A percentile compares a stretch with the other conserved stretches of the same genome.
These are phyloP conservation scores for Congeria kusceri DNA, from an alignment of 2,888 invertebrate species.

Conservation along the genomic window DNA sequence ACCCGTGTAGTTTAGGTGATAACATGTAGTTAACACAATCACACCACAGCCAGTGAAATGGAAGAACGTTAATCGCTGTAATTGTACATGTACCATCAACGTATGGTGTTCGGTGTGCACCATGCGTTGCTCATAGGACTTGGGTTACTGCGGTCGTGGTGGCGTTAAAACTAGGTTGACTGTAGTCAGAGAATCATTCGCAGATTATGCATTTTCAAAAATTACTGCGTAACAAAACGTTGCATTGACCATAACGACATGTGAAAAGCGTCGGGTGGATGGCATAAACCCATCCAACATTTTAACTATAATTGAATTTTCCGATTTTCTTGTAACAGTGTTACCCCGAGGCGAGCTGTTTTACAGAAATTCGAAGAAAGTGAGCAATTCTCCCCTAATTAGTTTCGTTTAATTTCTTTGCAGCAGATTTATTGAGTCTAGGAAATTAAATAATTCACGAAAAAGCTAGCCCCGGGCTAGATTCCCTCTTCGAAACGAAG, in stretches of 20 bases:
- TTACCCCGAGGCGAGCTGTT: slow-evolving; percentile 44
- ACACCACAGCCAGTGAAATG: too few species aligned
- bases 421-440: slow-evolving; percentile 42
- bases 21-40: too few species aligned
- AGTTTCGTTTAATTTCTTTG: slow-evolving; percentile 44
- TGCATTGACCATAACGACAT: neutral
- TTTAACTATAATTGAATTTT: slow-evolving; percentile 52
- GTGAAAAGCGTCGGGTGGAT: neutral
- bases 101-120: too few species aligned
- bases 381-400: slow-evolving; percentile 48
- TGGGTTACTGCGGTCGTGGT: too few species aligned
- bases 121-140: too few species aligned
- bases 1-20: too few species aligned
- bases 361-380: slow-evolving; percentile 33
- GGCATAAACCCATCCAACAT: slow-evolving; percentile 10
- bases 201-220: too few species aligned
- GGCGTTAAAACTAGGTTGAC: too few species aligned
- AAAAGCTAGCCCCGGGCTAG: slow-evolving; percentile 31
- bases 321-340: slow-evolving; percentile 46
- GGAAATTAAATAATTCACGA: slow-evolving; percentile 58
- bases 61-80: too few species aligned
- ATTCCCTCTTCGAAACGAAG: neutral
- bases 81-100: too few species aligned
- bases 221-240: too few species aligned
- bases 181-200: too few species aligned